Base-by-base conservation (phyloP, 2,888 invertebrate species). In the Lasioglossum leucozonium region DNA sequence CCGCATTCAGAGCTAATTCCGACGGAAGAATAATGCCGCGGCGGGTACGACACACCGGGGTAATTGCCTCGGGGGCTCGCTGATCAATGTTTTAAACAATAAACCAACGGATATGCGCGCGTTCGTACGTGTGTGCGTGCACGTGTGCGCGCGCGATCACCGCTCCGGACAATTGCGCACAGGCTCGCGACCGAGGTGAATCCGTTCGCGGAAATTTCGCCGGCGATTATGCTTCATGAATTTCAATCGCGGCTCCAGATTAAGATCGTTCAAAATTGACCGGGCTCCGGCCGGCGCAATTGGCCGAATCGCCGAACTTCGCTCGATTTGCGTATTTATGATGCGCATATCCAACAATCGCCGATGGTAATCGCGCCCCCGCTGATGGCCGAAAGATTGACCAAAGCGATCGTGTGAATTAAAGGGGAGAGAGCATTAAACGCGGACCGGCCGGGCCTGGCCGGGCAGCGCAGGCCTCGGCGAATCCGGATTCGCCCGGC, bases 191-290 rank as follows among this genome's bases (percentile, higher is more conserved):
- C 26, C 26, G 65, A n/a, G n/a, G 51, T 30, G 26, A 77, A 85
- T 80, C 88, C 55, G 82, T 73, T 62, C 84, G 82, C 76, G 82
- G 86, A 88, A 89, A 88, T 90, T 89, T 76, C 77, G 44, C 71
- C 67, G 90, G 77, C 81, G 82, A 89, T 89, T 90, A 88, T 82
- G 84, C 90, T 73, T 88, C 90, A 89, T 89, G 90, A 89, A 89
- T 90, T 89, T 90, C 88, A 89, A 88, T 89, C 81, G 77, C 30
- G 37, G 81, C 40, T 77, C 72, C 81, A 88, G 89, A 89, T 89
- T 90, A 89, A 89, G 88, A 89, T 88, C 89, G 81, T 82, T 51
- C 84, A 80, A 84, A 89, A 88, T 89, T 86, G 86, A 82, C 84
- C 77, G 67, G 30, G 5, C n/a, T n/a, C n/a, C n/a, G n/a, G n/a